Conservation (phyloP, 2,888 invertebrate genomes). For the Fragum sueziense region DNA sequence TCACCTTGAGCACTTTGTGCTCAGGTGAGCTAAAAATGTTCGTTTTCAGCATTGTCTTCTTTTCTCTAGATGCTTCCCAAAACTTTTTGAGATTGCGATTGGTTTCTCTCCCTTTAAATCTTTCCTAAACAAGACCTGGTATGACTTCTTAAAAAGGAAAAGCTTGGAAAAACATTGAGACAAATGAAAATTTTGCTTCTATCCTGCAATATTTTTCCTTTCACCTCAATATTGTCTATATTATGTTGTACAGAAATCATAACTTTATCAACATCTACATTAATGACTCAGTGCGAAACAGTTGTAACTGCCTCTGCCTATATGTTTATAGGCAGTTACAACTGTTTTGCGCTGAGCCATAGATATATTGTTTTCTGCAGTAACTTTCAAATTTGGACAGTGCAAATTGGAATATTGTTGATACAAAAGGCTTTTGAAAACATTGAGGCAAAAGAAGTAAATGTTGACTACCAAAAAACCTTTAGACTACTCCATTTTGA, state of each 20-base stretch:
- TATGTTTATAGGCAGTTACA: too few species aligned
- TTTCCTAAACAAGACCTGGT: neutral
- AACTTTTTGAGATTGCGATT: neutral
- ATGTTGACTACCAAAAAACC: neutral
- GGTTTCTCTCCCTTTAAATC: neutral
- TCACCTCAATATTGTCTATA: neutral
- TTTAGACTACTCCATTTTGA: too few species aligned
- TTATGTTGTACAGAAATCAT: too few species aligned
- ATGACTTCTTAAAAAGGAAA: neutral
- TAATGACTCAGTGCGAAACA: neutral
- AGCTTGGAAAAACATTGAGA: neutral
- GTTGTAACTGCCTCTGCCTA: too few species aligned
- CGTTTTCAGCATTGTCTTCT: neutral
- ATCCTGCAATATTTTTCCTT: neutral
- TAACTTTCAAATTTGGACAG: neutral
- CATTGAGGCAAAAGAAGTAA: constrained; percentile 5
- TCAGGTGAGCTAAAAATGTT: neutral
- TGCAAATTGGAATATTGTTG: neutral
- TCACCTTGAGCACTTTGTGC: too few species aligned
- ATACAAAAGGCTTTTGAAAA: neutral
- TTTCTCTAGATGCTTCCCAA: neutral
- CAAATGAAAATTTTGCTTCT: neutral
- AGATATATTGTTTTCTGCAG: neutral
- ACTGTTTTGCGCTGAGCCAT: neutral
- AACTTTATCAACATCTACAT: too few species aligned